Conservation (phyloP, 2,888 invertebrate species). For the Phengaris arion region DNA sequence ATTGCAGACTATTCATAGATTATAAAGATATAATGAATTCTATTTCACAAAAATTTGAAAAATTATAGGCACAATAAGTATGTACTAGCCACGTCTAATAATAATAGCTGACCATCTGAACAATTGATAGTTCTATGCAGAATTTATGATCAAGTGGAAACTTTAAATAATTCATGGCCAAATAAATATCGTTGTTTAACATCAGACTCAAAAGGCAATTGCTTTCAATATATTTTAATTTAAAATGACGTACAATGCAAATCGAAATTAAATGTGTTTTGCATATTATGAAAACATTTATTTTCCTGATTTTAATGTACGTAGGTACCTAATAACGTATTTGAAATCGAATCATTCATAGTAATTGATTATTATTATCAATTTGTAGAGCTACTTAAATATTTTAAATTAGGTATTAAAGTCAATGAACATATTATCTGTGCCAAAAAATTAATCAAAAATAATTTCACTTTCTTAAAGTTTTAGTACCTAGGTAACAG, state of each 20-base stretch:
- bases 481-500: too few species aligned
- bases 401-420: too few species aligned
- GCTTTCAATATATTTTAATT: slow-evolving; percentile 15
- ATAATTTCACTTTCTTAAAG: too few species aligned
- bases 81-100: too few species aligned
- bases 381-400: too few species aligned
- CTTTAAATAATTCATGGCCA: slow-evolving; percentile 21
- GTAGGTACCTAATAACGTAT: too few species aligned
- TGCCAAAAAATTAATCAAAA: background rate
- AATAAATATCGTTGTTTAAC: slow-evolving; percentile 20
- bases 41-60: background rate
- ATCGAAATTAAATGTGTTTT: background rate
- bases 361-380: too few species aligned
- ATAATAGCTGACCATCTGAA: background rate
- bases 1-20: too few species aligned
- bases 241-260: slow-evolving; percentile 12
- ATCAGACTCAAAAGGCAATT: slow-evolving; percentile 19
- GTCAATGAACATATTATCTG: background rate
- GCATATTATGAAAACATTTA: background rate
- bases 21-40: background rate
- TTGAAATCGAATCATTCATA: too few species aligned
- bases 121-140: slow-evolving; percentile 7
- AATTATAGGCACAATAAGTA: background rate
- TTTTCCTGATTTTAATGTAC: too few species aligned
- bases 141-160: background rate